phyloP scores from a whole-genome alignment of 2,797 vertebrate species.

The Periparus ater region DNA sequence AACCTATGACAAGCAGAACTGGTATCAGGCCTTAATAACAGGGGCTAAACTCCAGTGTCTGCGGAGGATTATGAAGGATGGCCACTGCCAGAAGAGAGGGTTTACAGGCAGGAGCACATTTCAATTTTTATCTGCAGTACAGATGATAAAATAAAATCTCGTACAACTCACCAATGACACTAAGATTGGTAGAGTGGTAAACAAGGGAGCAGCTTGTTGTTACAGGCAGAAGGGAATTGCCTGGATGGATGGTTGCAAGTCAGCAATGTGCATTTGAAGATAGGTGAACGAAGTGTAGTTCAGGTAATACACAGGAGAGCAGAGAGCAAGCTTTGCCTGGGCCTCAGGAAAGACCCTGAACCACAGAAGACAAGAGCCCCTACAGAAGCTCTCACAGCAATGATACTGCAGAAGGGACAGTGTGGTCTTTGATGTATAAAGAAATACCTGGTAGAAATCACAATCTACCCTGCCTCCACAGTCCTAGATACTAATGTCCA shows the following conservation, averaged over 20 bases:
- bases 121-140: not conserved
- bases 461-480: not conserved
- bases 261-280: not conserved
- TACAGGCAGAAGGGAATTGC: not conserved
- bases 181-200: not conserved
- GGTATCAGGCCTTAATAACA: not conserved
- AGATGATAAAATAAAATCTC: not conserved
- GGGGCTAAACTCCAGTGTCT: not conserved
- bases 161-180: not conserved
- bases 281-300: not conserved
- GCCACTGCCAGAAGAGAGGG: not conserved
- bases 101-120: not conserved
- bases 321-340: not conserved
- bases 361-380: not conserved
- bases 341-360: not conserved
- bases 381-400: not conserved
- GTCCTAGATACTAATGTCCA: not conserved
- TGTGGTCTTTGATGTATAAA: not conserved
- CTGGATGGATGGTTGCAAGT: not conserved
- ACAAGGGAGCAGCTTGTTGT: not conserved
- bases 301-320: rapidly evolving
- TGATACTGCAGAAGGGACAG: not conserved
- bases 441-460: not conserved
- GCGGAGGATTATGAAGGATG: not conserved
- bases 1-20: not conserved